Evolutionary conservation across 1,140 invertebrate species (phyloP).

Genomic region (Pantala flavescens): DNA sequence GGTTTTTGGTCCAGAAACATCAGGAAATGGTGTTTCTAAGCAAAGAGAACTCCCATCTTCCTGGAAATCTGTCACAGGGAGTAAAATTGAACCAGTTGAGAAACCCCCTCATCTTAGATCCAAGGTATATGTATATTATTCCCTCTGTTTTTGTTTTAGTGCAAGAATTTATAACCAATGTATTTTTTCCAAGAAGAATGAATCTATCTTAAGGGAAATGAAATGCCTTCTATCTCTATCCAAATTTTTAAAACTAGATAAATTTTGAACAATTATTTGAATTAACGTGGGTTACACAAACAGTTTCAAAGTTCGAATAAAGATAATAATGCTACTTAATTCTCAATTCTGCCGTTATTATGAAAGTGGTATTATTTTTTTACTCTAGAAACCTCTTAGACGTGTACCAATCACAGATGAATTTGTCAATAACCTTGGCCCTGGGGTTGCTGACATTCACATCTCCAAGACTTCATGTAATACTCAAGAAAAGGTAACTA

Average conservation of each 20-base stretch:
- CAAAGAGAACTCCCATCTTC: background rate
- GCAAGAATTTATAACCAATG: background rate
- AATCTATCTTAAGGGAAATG: background rate
- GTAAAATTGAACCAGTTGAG: slow-evolving; percentile 43
- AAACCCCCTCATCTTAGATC: slow-evolving; percentile 52
- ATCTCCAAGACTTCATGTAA: background rate
- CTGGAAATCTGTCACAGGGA: slow-evolving; percentile 27
- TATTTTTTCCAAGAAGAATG: background rate
- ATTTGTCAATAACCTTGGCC: background rate
- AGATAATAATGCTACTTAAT: no score
- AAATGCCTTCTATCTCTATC: background rate
- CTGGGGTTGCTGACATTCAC: background rate
- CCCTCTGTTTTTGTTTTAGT: background rate
- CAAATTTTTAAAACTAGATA: background rate
- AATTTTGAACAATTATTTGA: background rate
- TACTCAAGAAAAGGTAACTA: background rate
- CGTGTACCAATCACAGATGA: slow-evolving; percentile 41
- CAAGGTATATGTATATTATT: slow-evolving; percentile 36
- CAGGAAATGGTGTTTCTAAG: no score
- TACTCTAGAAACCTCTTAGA: slow-evolving; percentile 38
- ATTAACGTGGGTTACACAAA: background rate
- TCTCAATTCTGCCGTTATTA: background rate
- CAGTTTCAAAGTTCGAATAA: no score
- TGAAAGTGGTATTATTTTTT: slow-evolving; percentile 23
- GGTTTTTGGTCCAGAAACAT: no score